These are phyloP conservation scores for Allacma fusca DNA, from an alignment of 2,888 invertebrate genomes.

Conservation along the genomic window DNA sequence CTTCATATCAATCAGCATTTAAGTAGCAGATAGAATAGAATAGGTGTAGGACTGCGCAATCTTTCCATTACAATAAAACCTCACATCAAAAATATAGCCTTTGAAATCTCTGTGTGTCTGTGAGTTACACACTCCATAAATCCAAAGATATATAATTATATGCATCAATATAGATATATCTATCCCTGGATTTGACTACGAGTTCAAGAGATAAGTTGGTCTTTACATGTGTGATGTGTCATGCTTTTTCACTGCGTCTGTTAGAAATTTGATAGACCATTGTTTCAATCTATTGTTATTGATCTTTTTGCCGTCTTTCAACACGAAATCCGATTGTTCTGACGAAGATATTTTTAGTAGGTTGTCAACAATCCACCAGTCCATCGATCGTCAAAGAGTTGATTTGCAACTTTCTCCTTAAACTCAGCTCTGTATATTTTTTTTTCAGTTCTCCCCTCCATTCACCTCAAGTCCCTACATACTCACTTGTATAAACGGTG, in stretches of 20 bases:
- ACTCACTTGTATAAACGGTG: not conserved
- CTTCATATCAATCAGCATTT: conserved; percentile 11
- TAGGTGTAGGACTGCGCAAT: not conserved
- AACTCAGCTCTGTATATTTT: not conserved
- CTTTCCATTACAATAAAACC: not conserved
- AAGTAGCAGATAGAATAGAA: not conserved
- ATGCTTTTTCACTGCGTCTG: conserved; percentile 38
- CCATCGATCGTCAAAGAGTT: conserved; percentile 34
- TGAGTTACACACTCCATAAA: no score
- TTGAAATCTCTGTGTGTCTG: no score
- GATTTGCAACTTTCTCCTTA: conserved; percentile 40
- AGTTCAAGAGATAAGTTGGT: conserved; percentile 23
- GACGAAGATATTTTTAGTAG: conserved; percentile 27
- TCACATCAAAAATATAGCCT: no score
- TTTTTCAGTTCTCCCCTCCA: not conserved
- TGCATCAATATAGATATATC: not conserved
- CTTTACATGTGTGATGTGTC: conserved; percentile 37
- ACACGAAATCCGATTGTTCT: conserved; percentile 47
- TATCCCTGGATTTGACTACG: not conserved
- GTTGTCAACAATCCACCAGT: conserved; percentile 28
- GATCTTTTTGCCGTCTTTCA: conserved; percentile 44
- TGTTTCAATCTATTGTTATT: conserved; percentile 44
- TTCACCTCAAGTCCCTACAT: not conserved
- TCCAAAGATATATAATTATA: no score
- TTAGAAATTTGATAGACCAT: conserved; percentile 46